phyloP scores from a whole-genome alignment of 2,888 invertebrate species.

The Schizaphis graminum region DNA sequence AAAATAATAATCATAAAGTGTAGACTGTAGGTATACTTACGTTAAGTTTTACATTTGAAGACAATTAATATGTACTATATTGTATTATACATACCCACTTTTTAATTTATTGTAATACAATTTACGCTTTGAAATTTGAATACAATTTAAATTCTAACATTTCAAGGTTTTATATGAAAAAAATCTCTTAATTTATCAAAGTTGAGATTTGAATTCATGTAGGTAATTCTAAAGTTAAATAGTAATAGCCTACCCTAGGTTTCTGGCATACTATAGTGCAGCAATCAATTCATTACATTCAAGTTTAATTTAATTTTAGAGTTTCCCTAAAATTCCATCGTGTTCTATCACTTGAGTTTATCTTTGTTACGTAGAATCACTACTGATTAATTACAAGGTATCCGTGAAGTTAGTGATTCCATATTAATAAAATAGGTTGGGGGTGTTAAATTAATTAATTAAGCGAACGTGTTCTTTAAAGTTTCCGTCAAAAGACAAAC shows the following conservation, averaged over 20 bases:
- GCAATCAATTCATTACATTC: conserved; percentile 30
- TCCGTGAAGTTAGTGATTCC: conserved; percentile 13
- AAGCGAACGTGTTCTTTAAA: conserved; percentile 5
- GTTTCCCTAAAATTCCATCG: conserved; percentile 18
- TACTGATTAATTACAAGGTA: conserved; percentile 50
- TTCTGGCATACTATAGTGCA: not conserved
- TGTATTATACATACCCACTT: not conserved
- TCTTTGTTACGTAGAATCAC: conserved; percentile 37
- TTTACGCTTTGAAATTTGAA: not conserved
- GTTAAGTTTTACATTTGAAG: not conserved
- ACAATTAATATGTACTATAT: too few relatives aligned
- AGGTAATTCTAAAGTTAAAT: not conserved
- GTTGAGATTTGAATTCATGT: not conserved
- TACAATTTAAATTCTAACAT: not conserved
- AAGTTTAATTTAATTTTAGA: conserved; percentile 32
- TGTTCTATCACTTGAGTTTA: conserved; percentile 22
- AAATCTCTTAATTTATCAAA: not conserved
- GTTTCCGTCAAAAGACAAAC: conserved; percentile 30
- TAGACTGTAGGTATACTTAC: not conserved
- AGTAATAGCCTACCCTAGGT: not conserved
- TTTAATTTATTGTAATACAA: not conserved
- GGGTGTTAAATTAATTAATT: conserved; percentile 44
- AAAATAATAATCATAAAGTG: not conserved
- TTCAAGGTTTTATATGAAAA: not conserved
- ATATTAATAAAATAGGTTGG: conserved; percentile 12